These are phyloP conservation scores for Antheraea yamamai DNA, from an alignment of 2,888 invertebrate genomes.

Conservation along the genomic window DNA sequence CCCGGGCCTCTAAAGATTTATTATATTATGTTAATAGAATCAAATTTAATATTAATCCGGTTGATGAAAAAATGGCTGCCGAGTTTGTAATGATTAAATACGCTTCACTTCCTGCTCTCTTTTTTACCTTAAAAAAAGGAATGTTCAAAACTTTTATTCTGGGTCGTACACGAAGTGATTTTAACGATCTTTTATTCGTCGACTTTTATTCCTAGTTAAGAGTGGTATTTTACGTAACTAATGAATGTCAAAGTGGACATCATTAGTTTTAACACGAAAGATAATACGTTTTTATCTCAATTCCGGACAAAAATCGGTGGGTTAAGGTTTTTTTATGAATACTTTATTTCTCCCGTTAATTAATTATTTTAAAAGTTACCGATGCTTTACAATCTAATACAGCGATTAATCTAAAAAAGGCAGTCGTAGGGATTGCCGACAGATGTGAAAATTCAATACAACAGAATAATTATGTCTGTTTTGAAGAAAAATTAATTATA, in stretches of 20 bases:
- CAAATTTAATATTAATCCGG: constrained; percentile 67
- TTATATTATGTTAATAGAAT: constrained; percentile 68
- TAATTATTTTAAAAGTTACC: not conserved
- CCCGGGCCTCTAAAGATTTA: constrained; percentile 51
- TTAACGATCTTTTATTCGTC: constrained; percentile 73
- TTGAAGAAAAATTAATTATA: too few relatives aligned
- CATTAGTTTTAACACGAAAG: constrained; percentile 37
- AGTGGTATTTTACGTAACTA: constrained; percentile 65
- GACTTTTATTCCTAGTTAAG: constrained; percentile 51
- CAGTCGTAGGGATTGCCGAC: too few relatives aligned
- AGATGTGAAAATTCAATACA: too few relatives aligned
- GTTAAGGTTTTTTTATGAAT: not conserved
- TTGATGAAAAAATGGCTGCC: constrained; percentile 58
- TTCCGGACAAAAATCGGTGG: not conserved
- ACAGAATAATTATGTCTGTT: too few relatives aligned
- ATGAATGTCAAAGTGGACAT: constrained; percentile 70
- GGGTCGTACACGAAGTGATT: constrained; percentile 66
- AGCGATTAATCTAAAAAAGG: not conserved
- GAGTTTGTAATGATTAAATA: constrained; percentile 67
- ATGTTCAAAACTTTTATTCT: constrained; percentile 64
- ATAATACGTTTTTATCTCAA: constrained; percentile 12
- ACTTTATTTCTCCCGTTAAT: not conserved
- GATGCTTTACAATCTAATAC: not conserved
- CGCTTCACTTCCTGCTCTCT: constrained; percentile 57
- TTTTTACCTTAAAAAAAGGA: constrained; percentile 43